A percentile compares a stretch with the other conserved stretches of the same genome.
These are phyloP conservation scores for Scyliorhinus canicula DNA, from an alignment of 2,797 vertebrate species.

Conservation along the genomic window DNA sequence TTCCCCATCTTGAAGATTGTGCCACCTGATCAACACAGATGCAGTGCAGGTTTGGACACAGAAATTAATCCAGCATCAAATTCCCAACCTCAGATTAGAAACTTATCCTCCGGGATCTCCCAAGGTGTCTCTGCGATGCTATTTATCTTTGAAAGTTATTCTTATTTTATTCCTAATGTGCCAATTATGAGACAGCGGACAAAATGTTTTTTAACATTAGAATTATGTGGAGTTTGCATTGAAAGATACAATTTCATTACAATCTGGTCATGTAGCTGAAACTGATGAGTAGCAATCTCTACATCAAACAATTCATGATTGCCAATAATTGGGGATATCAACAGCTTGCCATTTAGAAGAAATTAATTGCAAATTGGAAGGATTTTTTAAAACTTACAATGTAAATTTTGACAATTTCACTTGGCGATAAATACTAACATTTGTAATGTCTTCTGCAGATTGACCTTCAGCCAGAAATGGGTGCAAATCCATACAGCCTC, in stretches of 20 bases:
- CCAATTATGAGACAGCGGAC: too few species aligned
- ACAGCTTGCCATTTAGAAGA: background rate
- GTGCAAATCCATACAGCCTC: constrained; percentile 39
- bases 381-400: background rate
- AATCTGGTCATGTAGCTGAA: background rate
- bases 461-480: constrained; percentile 37
- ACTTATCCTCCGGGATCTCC: background rate
- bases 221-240: background rate
- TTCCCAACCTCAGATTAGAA: too few species aligned
- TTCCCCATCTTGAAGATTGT: too few species aligned
- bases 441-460: constrained; percentile 36
- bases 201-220: background rate
- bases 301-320: background rate
- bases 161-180: background rate
- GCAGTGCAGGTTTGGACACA: too few species aligned
- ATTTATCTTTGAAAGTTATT: background rate
- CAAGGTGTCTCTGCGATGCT: background rate
- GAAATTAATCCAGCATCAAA: too few species aligned
- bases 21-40: too few species aligned
- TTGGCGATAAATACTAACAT: background rate
- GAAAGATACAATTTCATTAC: background rate
- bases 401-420: background rate
- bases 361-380: background rate
- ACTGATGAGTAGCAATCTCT: background rate
- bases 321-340: background rate